Conservation (phyloP, 2,888 invertebrate species). For the Danaus chrysippus region DNA sequence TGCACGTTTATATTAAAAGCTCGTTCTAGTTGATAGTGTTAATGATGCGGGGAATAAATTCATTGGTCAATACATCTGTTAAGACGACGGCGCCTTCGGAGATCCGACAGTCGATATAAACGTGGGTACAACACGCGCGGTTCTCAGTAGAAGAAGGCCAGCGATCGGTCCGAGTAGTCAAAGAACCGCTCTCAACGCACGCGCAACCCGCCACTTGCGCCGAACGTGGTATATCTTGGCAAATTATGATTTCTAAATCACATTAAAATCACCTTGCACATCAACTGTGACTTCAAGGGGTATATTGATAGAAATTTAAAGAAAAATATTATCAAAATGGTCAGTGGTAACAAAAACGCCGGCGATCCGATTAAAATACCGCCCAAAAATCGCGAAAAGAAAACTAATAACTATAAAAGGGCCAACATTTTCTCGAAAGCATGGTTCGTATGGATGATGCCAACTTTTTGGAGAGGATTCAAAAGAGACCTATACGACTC, state of each 20-base stretch:
- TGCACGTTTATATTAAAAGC: slow-evolving; percentile 31
- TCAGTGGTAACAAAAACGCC: slow-evolving; percentile 70
- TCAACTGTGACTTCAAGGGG: not conserved
- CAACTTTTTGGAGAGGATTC: slow-evolving; percentile 79
- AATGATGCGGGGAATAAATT: slow-evolving; percentile 36
- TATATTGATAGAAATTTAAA: not conserved
- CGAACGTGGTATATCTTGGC: slow-evolving; percentile 42
- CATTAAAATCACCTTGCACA: slow-evolving; percentile 40
- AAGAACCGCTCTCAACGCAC: slow-evolving; percentile 53
- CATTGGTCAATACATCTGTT: slow-evolving; percentile 27
- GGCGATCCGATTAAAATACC: slow-evolving; percentile 66
- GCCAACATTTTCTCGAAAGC: slow-evolving; percentile 64
- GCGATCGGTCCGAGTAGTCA: slow-evolving; percentile 58
- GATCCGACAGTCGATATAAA: slow-evolving; percentile 40
- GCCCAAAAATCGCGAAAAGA: slow-evolving; percentile 70
- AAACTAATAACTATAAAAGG: slow-evolving; percentile 66
- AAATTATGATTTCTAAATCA: slow-evolving; percentile 50
- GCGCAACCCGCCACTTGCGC: slow-evolving; percentile 49
- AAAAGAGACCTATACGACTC: slow-evolving; percentile 81
- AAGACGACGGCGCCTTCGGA: slow-evolving; percentile 31
- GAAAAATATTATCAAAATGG: slow-evolving; percentile 54
- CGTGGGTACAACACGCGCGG: slow-evolving; percentile 51
- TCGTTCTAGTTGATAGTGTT: slow-evolving; percentile 33
- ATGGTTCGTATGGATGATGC: slow-evolving; percentile 78
- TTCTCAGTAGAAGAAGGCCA: slow-evolving; percentile 62